Evolutionary conservation across 35 echinoderm and acorn worm species (phyloP).

Genomic region (Apostichopus parvimensis): DNA sequence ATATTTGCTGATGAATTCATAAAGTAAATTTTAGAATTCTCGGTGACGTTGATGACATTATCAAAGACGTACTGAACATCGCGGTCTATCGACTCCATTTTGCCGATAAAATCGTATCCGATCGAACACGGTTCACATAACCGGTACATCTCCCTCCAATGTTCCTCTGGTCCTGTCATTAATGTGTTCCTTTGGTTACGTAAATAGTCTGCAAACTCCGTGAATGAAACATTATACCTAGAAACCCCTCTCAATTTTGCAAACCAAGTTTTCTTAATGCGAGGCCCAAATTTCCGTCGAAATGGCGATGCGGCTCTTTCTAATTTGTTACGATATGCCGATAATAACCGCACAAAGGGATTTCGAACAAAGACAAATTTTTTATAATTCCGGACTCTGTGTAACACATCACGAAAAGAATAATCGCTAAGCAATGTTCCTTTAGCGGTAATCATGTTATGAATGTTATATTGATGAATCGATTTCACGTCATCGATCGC

Average conservation of each 20-base stretch:
- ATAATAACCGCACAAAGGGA: slow-evolving; percentile 56
- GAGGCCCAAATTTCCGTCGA: slow-evolving; percentile 58
- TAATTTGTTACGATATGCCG: slow-evolving; percentile 69
- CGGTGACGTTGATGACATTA: slow-evolving; percentile 8
- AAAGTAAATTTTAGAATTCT: background rate
- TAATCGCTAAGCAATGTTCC: slow-evolving; percentile 46
- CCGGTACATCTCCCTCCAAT: slow-evolving; percentile 57
- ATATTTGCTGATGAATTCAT: slow-evolving; percentile 17
- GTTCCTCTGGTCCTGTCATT: slow-evolving; percentile 20
- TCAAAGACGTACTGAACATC: slow-evolving; percentile 48
- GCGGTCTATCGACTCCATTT: slow-evolving; percentile 31
- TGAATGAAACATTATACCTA: slow-evolving; percentile 22
- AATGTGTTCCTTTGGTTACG: background rate
- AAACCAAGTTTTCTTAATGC: slow-evolving; percentile 11
- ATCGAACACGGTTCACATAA: slow-evolving; percentile 58
- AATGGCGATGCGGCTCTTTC: slow-evolving; percentile 52
- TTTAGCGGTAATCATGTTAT: background rate
- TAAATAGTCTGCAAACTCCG: slow-evolving; percentile 42
- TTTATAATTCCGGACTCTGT: slow-evolving; percentile 49
- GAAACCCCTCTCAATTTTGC: background rate
- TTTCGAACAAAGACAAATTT: slow-evolving; percentile 68
- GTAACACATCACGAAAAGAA: slow-evolving; percentile 14
- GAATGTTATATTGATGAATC: slow-evolving; percentile 24
- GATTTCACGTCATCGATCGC: background rate
- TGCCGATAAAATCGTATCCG: slow-evolving; percentile 58